Evolutionary conservation across 1,140 invertebrate genomes (phyloP).

Genomic region (Physella acuta): DNA sequence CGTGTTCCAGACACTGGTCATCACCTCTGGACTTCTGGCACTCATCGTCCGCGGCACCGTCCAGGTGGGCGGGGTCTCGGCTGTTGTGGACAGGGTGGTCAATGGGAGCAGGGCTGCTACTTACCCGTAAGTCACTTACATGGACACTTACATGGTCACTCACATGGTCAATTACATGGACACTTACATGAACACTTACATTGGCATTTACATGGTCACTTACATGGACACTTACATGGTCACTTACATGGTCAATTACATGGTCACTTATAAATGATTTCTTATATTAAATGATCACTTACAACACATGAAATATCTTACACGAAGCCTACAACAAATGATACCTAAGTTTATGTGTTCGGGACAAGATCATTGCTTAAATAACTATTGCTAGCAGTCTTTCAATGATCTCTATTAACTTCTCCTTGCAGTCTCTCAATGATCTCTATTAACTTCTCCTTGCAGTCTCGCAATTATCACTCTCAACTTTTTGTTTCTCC

Average conservation of each 20-base stretch:
- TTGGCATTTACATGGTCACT: background rate
- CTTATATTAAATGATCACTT: too few relatives aligned
- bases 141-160: background rate
- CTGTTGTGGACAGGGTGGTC: background rate
- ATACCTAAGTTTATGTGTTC: too few relatives aligned
- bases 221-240: background rate
- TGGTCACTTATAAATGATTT: too few relatives aligned
- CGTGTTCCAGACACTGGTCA: conserved; percentile 80
- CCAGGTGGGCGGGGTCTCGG: conserved; percentile 7
- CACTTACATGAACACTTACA: background rate
- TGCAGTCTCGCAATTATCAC: too few relatives aligned
- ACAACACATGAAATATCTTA: too few relatives aligned
- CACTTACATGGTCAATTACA: background rate
- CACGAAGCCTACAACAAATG: too few relatives aligned
- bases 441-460: too few relatives aligned
- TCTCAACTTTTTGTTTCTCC: conserved; percentile 20
- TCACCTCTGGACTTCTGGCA: conserved; percentile 74
- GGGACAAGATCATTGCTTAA: too few relatives aligned
- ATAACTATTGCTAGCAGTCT: too few relatives aligned
- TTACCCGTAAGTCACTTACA: conserved; percentile 4
- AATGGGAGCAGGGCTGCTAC: background rate
- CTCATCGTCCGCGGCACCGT: conserved; percentile 67
- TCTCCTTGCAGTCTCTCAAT: too few relatives aligned
- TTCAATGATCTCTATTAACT: too few relatives aligned
- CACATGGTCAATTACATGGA: background rate